Base-by-base conservation (phyloP, 2,888 invertebrate species). In the Ephialtes manifestator region DNA sequence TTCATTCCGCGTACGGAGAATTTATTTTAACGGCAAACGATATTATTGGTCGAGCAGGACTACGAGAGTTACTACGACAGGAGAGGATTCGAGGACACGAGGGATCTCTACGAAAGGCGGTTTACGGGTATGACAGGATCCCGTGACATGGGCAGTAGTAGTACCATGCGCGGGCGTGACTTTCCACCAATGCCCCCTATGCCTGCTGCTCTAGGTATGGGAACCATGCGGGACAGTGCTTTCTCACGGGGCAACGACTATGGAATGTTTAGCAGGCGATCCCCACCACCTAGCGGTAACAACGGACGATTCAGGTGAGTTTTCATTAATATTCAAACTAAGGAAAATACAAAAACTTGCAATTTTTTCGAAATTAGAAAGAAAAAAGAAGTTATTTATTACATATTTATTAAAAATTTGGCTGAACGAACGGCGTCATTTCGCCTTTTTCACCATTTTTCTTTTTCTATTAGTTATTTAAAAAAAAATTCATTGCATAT, bases 61-160 rank as follows among this genome's bases (percentile, higher is more conserved):
- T 97, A 97, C 89, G 97, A 97, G 94, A 96, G 97, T 90, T 98
- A 97, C 95, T 97, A 98, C 93, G 97, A 97, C 91, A 95, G 97
- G 35, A 95, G 95, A 90, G 86, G 97, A 87, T 97, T 97, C 89
- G 97, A 97, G 91, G 97, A 97, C 74, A 96, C 97, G 15, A 96
- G 97, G 79, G 97, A 97, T 91, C 94, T 97, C 91, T 97, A 97
- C 93, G 97, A 97, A 94, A 96, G 98, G 87, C 96, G 98, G 86
- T 97, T 97, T 94, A 95, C 96, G 0, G 93, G 94, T 88, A 95
- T 95, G 94, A 95, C 95, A 80, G 95, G 95, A 87, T 95, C 95
- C 87, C 93, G 95, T 91, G 95, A 95, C 90, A 93, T 93, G 92
- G 93, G 92, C 87, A 92, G 89, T 88, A 91, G 92, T 88, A 92